Evolutionary conservation across 2,113 vertebrate species (phyloP).

Genomic region (Corythaeola cristata): DNA sequence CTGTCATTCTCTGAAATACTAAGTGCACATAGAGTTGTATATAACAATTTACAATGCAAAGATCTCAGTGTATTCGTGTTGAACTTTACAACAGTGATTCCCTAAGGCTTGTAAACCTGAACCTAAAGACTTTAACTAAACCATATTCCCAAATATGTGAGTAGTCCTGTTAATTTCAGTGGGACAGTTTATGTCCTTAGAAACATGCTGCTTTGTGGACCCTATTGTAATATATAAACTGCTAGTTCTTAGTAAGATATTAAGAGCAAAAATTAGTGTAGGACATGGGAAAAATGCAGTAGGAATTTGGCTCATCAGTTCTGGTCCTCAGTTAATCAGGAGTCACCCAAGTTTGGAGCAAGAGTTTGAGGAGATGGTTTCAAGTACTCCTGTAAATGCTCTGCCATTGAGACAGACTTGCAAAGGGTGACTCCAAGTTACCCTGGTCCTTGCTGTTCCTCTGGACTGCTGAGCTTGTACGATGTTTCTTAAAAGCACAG

Average conservation of each 20-base stretch:
- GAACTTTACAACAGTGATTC: neutral
- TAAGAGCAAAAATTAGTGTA: neutral
- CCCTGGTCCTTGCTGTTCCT: neutral
- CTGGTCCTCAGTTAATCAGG: neutral
- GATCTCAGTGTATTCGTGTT: neutral
- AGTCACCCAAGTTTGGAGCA: neutral
- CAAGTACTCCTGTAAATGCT: neutral
- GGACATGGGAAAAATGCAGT: neutral
- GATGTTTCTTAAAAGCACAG: neutral
- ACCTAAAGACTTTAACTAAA: neutral
- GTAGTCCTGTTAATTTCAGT: neutral
- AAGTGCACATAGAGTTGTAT: neutral
- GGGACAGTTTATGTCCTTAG: neutral
- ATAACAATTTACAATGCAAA: neutral
- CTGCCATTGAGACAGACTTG: neutral
- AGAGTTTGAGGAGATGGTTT: neutral
- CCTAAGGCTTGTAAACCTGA: neutral
- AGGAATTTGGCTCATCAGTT: neutral
- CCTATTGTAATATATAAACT: neutral
- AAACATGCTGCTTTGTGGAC: neutral
- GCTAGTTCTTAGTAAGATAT: neutral
- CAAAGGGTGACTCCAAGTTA: neutral
- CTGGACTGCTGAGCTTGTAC: neutral
- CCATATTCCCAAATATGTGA: neutral
- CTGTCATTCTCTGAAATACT: neutral